A percentile compares a stretch with the other conserved stretches of the same genome.
These are phyloP conservation scores for Meliscaeva auricollis DNA, from an alignment of 2,888 invertebrate genomes.

Conservation along the genomic window DNA sequence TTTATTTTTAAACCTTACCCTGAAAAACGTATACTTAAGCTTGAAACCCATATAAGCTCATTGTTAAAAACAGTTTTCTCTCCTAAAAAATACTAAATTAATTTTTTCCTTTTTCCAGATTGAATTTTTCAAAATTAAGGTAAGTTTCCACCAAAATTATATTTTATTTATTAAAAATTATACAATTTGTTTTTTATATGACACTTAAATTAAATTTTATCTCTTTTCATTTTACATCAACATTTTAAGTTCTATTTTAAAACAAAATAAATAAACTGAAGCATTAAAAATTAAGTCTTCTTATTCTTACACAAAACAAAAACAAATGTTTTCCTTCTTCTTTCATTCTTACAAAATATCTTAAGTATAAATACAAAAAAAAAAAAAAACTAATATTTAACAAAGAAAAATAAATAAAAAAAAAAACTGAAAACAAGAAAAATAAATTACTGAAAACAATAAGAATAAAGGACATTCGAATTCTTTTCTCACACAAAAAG, in stretches of 20 bases:
- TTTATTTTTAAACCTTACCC: too few relatives aligned
- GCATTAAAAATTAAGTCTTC: constrained; percentile 60
- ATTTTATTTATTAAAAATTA: not conserved
- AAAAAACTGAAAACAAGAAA: constrained; percentile 52
- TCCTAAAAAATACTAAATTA: too few relatives aligned
- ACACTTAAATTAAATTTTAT: constrained; percentile 16
- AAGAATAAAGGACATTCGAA: constrained; percentile 39
- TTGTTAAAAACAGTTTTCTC: too few relatives aligned
- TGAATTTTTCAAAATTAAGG: too few relatives aligned
- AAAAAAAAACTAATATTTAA: constrained; percentile 34
- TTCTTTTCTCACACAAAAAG: constrained; percentile 13
- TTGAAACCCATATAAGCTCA: too few relatives aligned
- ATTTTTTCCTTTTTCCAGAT: too few relatives aligned
- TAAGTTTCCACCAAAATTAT: too few relatives aligned
- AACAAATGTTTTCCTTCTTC: not conserved
- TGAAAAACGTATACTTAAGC: too few relatives aligned
- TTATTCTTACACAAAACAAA: constrained; percentile 13
- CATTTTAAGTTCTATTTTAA: constrained; percentile 28
- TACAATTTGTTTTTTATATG: constrained; percentile 5
- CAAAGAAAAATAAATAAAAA: constrained; percentile 15
- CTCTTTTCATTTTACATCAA: constrained; percentile 36
- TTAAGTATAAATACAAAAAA: not conserved
- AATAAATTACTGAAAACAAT: constrained; percentile 57
- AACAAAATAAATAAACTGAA: constrained; percentile 52
- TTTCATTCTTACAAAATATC: constrained; percentile 25